Evolutionary conservation across 1,140 invertebrate genomes (phyloP), one percentile per base, ranked within the genome.

Genomic region (Platyura marginata): DNA sequence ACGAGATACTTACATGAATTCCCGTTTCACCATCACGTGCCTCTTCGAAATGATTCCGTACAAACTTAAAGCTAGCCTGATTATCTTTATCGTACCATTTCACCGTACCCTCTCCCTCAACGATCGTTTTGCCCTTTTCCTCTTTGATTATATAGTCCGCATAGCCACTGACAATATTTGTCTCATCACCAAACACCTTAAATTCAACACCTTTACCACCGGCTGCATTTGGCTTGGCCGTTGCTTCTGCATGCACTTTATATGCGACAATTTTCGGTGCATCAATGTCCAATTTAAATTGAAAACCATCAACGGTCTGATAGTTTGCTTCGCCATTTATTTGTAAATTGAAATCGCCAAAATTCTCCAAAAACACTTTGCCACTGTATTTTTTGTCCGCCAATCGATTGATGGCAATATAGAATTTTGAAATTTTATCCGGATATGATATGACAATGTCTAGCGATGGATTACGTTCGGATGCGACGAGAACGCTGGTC

Each of bases 1-100:
- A 8, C 13, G 13, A 29, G 25, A 4, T 34, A 34, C 32, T 34
- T 34, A 34, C 36, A 20, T 18, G 16, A 40, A 73, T 56, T 4
- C 80, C 80, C 22, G 67, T 53, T 55, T 82, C 79, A 6, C 66
- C 65, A 40, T 75, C 66, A 39, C 66, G 65, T 29, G 67, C 66
- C 11, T 62, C 56, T 1, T 68, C 69, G 19, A 77, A 65, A 21
- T 68, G 53, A 45, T 80, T 74, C 15, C 68, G 63, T 22, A 75
- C 76, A 47, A 77, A 73, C 47, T 80, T 80, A 60, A 83, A 83
- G 49, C 71, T 79, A 0, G 72, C 74, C 13, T 69, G 69, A 46
- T 75, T 74, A 18, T 70, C 65, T 44, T 77, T 67, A 11, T 80
- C 75, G 22, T 72, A 68, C 10, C 79, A 63, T 46, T 75, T 75